phyloP scores from a whole-genome alignment of 1,140 invertebrate species.

The Aphidius ervi region DNA sequence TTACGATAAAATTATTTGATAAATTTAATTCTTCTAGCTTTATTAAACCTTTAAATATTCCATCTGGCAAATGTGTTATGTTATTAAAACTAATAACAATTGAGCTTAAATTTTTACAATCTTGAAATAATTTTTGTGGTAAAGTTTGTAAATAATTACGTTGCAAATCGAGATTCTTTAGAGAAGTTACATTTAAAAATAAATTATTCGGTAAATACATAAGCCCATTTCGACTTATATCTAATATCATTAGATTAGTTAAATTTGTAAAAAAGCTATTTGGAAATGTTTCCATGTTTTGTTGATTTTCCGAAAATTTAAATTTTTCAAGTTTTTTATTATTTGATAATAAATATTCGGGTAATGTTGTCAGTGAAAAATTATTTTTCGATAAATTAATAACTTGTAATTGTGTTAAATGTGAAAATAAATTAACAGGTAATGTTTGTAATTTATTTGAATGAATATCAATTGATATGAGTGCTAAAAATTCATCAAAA shows the following conservation, averaged over 20 bases:
- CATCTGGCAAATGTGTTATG: constrained; percentile 53
- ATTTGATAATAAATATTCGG: constrained; percentile 56
- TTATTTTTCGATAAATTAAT: constrained; percentile 60
- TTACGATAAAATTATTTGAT: constrained; percentile 27
- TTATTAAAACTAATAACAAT: constrained; percentile 53
- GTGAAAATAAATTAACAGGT: constrained; percentile 55
- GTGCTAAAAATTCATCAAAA: constrained; percentile 57
- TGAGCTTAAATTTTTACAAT: constrained; percentile 52
- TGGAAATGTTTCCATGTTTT: constrained; percentile 54
- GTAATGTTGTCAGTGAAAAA: constrained; percentile 52
- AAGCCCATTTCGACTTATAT: constrained; percentile 53
- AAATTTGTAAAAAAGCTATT: constrained; percentile 56
- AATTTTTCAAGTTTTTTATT: constrained; percentile 55
- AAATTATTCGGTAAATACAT: constrained; percentile 56
- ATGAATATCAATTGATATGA: constrained; percentile 60
- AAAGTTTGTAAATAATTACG: constrained; percentile 57
- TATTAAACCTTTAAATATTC: constrained; percentile 52
- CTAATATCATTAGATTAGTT: constrained; percentile 53
- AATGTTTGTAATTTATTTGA: constrained; percentile 59
- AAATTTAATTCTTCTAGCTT: constrained; percentile 53
- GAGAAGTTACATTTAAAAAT: constrained; percentile 53
- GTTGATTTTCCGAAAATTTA: constrained; percentile 43
- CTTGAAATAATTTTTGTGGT: constrained; percentile 56
- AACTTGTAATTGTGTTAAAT: constrained; percentile 56
- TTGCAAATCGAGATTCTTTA: constrained; percentile 57